A percentile compares a stretch with the other conserved stretches of the same genome.
Evolutionary conservation across 37 sponge, comb jelly and placozoan genomes (phyloP).

Genomic region (Ianthella basta): DNA sequence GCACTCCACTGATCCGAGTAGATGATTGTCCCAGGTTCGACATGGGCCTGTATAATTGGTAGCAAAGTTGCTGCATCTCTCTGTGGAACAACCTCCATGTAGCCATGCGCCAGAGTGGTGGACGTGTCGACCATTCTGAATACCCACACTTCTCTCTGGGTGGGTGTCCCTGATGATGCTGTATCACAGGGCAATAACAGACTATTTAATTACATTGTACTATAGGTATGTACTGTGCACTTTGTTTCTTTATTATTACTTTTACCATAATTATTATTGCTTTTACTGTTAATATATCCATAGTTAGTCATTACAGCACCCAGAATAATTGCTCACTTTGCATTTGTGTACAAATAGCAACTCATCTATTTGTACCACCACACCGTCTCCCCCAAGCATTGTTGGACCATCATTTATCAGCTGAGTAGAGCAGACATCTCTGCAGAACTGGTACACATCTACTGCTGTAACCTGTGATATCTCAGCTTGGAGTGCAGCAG

Average conservation of each 20-base stretch:
- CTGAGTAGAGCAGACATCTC: slow-evolving; percentile 29
- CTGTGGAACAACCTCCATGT: slow-evolving; percentile 57
- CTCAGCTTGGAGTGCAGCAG: slow-evolving; percentile 19
- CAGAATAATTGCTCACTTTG: slow-evolving; percentile 33
- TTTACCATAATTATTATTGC: background rate
- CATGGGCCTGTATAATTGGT: slow-evolving; percentile 62
- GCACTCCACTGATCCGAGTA: slow-evolving; percentile 71
- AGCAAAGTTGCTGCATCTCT: slow-evolving; percentile 72
- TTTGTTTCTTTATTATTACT: no score
- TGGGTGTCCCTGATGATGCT: slow-evolving; percentile 60
- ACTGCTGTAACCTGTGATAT: slow-evolving; percentile 15
- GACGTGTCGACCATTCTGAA: slow-evolving; percentile 73
- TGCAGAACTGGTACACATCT: slow-evolving; percentile 21
- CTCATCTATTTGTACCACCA: slow-evolving; percentile 34
- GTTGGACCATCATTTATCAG: slow-evolving; percentile 22
- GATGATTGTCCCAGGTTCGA: slow-evolving; percentile 50
- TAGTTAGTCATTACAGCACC: no score
- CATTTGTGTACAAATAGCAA: slow-evolving; percentile 27
- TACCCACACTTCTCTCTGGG: slow-evolving; percentile 63
- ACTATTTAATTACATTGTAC: background rate
- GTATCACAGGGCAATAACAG: background rate
- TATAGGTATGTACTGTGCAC: no score
- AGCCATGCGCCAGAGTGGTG: slow-evolving; percentile 47
- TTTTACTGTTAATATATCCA: no score
- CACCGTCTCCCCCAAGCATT: slow-evolving; percentile 13